Percentiles rank a stretch among this genome's conserved stretches.
Evolutionary conservation across 23 tunicate species (phyloP).

Genomic region (Halocynthia roretzi): DNA sequence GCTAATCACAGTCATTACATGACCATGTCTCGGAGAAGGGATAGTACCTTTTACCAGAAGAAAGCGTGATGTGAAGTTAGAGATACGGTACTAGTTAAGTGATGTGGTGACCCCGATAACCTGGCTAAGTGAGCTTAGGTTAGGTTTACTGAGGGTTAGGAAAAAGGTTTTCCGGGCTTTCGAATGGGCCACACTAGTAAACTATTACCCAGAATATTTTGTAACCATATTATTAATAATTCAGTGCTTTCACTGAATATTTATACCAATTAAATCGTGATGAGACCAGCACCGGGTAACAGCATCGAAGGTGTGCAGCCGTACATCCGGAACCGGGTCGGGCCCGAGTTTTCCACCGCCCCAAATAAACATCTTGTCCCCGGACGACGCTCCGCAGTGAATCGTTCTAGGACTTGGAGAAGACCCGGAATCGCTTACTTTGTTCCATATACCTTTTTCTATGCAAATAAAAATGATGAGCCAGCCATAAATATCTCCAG

Average conservation of each 20-base stretch:
- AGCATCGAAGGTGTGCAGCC: slow-evolving; percentile 52
- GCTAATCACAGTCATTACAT: slow-evolving; percentile 46
- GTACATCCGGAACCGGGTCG: slow-evolving; percentile 52
- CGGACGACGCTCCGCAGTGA: slow-evolving; percentile 56
- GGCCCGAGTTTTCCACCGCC: slow-evolving; percentile 77
- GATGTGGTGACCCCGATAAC: no score
- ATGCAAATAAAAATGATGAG: neutral
- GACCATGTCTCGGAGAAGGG: slow-evolving; percentile 88
- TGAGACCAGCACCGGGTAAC: slow-evolving; percentile 39
- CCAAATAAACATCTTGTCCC: slow-evolving; percentile 56
- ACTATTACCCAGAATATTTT: no score
- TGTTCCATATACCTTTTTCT: slow-evolving; percentile 15
- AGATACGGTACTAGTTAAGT: no score
- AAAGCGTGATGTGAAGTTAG: neutral
- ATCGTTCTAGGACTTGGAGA: slow-evolving; percentile 59
- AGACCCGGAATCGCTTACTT: slow-evolving; percentile 26
- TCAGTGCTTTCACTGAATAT: neutral
- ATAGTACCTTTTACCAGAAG: slow-evolving; percentile 30
- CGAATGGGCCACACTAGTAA: no score
- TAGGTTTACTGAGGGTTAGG: no score
- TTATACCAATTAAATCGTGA: slow-evolving; percentile 41
- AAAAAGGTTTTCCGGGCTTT: no score
- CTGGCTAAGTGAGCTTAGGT: no score
- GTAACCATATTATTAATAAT: no score
- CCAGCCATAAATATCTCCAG: neutral